Conservation (phyloP, 2,888 invertebrate genomes). For the Sympetrum striolatum region DNA sequence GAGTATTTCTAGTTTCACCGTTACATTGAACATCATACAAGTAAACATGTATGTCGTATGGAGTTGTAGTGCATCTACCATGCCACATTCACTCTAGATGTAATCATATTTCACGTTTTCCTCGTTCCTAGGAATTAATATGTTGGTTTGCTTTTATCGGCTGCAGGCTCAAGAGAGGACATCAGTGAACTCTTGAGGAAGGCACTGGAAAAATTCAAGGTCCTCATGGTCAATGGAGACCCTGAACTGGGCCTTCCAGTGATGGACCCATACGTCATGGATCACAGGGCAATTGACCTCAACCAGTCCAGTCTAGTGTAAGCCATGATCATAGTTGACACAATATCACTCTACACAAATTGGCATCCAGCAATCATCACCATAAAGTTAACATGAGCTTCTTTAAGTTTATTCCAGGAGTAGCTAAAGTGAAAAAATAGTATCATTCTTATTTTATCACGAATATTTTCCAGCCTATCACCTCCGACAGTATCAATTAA, state of each 20-base stretch:
- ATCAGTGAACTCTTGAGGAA: not conserved
- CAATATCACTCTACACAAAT: not conserved
- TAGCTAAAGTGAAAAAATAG: too few relatives aligned
- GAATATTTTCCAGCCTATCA: too few relatives aligned
- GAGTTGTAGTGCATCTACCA: too few relatives aligned
- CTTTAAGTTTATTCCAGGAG: not conserved
- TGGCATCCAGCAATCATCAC: not conserved
- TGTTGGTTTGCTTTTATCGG: not conserved
- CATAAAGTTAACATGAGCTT: not conserved
- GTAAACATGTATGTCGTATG: too few relatives aligned
- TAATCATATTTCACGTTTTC: too few relatives aligned
- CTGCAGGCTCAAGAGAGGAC: not conserved
- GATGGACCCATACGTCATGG: conserved; percentile 11
- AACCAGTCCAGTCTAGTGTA: not conserved
- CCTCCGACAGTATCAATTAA: too few relatives aligned
- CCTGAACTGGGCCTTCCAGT: not conserved
- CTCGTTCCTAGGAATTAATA: not conserved
- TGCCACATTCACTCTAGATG: too few relatives aligned
- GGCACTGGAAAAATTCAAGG: conserved; percentile 14
- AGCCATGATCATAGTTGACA: not conserved
- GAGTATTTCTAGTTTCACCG: too few relatives aligned
- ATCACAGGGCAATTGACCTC: not conserved
- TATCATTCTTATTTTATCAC: too few relatives aligned
- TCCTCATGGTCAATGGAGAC: not conserved
- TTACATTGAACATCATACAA: too few relatives aligned